Evolutionary conservation across 2,888 invertebrate species (phyloP), one percentile per base, ranked within the genome.

Genomic region (Nomada flava): DNA sequence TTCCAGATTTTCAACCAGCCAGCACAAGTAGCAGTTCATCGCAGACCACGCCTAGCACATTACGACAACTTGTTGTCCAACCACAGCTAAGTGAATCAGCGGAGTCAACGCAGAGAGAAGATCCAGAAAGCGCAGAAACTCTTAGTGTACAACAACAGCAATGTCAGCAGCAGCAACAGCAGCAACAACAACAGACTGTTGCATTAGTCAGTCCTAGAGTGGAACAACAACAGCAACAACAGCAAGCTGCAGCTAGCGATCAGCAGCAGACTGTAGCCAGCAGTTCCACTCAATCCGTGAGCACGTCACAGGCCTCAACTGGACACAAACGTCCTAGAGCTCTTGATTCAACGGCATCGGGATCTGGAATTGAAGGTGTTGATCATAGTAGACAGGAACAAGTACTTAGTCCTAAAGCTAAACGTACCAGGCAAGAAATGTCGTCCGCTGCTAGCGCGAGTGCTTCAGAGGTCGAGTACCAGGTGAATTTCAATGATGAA

Each of bases 1-100:
- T 96, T 85, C 97, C 97, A 0, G 98, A 98, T 94, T 98, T 97
- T 93, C 97, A 97, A 95, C 97, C 97, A 1, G 97, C 97, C 0
- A 97, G 97, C 2, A 97, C 97, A 42, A 97, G 97, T 36, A 97
- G 97, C 88, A 92, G 89, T 60, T 93, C 94, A 36, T 96, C 91
- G 91, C 95, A 92, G 91, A 95, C 95, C 0, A 94, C 95, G 0
- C 95, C 95, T 62, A 93, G 93, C 10, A 94, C 94, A 52, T 94
- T 95, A 68, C 95, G 96, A 68, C 96, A 97, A 70, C 94, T 95
- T 42, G 96, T 96, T 29, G 96, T 97, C 20, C 96, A 96, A 62
- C 96, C 96, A 13, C 94, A 92, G 83, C 86, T 94, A 92, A 86
- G 94, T 94, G 93, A 93, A 83, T 93, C 94, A 0, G 94, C 94